Evolutionary conservation across 2,797 vertebrate species (phyloP).

Genomic region (Eospalax fontanierii): DNA sequence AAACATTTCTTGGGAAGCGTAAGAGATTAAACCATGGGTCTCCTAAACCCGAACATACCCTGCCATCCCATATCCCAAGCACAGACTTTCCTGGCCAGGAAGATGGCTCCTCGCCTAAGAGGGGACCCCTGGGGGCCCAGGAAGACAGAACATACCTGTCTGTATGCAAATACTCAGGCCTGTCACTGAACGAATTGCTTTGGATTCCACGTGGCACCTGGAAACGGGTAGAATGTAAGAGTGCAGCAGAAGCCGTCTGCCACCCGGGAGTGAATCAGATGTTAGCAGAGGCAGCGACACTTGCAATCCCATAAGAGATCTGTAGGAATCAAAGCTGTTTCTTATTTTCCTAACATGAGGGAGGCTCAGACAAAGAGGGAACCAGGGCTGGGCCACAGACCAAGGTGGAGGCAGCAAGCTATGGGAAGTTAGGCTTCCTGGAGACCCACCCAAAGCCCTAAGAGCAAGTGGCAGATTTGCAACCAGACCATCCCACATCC

Average conservation of each 20-base stretch:
- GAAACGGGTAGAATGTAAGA: constrained; percentile 82
- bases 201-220: constrained; percentile 74
- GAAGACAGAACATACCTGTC: background rate
- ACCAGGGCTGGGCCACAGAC: background rate
- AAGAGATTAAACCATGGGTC: background rate
- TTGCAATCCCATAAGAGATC: constrained; percentile 81
- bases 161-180: constrained; percentile 48
- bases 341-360: constrained; percentile 78
- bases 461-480: background rate
- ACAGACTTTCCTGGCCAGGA: background rate
- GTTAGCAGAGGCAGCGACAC: constrained; percentile 81
- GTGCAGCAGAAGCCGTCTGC: constrained; percentile 75
- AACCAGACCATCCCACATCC: background rate
- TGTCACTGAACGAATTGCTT: constrained; percentile 75
- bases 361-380: constrained; percentile 71
- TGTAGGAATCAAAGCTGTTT: constrained; percentile 87
- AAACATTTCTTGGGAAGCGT: background rate
- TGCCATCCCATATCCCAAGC: background rate
- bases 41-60: background rate
- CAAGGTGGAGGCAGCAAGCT: background rate
- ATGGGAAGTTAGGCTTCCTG: background rate
- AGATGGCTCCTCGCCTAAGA: background rate
- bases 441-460: background rate
- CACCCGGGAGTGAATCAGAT: constrained; percentile 86
- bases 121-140: background rate